These are phyloP conservation scores for Myrmecobius fasciatus DNA, from an alignment of 2,113 vertebrate genomes.

Conservation along the genomic window DNA sequence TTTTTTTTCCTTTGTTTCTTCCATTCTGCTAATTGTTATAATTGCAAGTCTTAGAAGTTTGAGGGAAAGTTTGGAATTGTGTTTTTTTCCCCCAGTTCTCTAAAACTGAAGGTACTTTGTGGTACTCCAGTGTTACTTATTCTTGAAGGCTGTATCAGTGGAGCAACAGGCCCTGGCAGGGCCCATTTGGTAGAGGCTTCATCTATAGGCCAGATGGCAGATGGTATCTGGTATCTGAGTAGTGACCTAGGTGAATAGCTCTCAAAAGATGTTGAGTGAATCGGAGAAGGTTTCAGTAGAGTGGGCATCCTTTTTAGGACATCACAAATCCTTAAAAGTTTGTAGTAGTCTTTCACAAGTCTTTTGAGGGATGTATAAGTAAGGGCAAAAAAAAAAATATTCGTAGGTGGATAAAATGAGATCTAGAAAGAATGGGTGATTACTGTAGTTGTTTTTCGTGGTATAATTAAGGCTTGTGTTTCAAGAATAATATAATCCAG, in stretches of 20 bases:
- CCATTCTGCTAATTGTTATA: not conserved
- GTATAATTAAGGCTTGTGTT: not conserved
- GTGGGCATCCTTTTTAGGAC: not conserved
- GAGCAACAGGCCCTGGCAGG: not conserved
- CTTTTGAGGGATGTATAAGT: not conserved
- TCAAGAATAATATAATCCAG: not conserved
- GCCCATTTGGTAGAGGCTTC: not conserved
- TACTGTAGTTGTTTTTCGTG: not conserved
- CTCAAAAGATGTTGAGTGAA: not conserved
- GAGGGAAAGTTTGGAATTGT: not conserved
- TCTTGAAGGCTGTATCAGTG: not conserved
- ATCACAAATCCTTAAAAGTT: not conserved
- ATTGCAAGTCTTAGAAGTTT: not conserved
- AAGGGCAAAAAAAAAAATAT: not conserved
- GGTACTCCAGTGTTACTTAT: not conserved
- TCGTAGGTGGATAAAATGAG: not conserved
- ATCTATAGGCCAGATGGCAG: not conserved
- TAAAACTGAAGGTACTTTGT: not conserved
- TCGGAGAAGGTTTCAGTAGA: not conserved
- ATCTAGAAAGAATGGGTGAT: not conserved
- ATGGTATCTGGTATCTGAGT: not conserved
- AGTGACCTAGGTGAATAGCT: not conserved
- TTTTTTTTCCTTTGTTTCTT: not conserved
- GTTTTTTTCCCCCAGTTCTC: not conserved
- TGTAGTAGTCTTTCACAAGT: not conserved